Base-by-base conservation (phyloP, 2,888 invertebrate genomes). In the Euspilapteryx auroguttella region DNA sequence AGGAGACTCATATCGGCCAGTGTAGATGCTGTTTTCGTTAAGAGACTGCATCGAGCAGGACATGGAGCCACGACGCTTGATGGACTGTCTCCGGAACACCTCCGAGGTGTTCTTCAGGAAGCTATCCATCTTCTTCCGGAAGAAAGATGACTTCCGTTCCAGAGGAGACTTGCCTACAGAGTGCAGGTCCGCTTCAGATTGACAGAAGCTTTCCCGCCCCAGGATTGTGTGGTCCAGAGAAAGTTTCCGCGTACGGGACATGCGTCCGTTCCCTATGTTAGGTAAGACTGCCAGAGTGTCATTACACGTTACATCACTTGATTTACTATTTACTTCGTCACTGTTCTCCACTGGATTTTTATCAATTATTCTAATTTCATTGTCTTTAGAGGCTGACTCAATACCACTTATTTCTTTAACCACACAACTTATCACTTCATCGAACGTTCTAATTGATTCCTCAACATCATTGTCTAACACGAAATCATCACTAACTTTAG, bases 131-230 rank as follows among this genome's bases (percentile, higher is more conserved):
- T 63, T 73, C 35, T 73, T 73, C 28, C 55, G 50, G 32, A 73
- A 75, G 41, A 73, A 73, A 3, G 75, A 73, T 1, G 71, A 66
- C 46, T 75, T 75, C 14, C 71, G 47, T 37, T 71, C 66, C 8
- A 75, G 36, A 8, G 69, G 68, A 7, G 51, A 59, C 41, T 69
- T 73, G 4, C 73, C 71, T 33, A 71, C 57, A 5, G 55, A 56
- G 47, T 69, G 49, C 23, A 75, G 47, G 43, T 75, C 68, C 29
- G 66, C 36, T 45, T 73, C 73, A 8, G 73, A 73, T 33, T 68
- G 69, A 6, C 73, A 66, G 21, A 71, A 42, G 9, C 62, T 54
- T 31, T 56, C 53, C 33, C 61, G 47, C 9, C 49, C 45, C 30
- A 69, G 34, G 40, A 68, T 54, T 2, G 64, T 61, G 22, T 66